Base-by-base conservation (phyloP, 2,888 invertebrate species). In the Acholoe squamosa region DNA sequence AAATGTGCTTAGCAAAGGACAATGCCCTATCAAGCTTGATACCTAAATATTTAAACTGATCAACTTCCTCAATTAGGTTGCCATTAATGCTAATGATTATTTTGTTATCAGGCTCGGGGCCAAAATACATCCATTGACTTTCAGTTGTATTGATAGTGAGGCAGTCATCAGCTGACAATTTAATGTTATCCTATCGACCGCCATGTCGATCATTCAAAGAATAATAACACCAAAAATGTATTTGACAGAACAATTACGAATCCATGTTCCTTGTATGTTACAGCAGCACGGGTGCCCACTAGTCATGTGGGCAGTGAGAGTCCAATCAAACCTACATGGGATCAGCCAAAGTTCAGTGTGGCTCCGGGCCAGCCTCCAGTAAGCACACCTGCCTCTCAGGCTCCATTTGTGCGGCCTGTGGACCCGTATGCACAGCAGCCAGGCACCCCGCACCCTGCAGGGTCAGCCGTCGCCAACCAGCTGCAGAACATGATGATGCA, bases 371-470 rank as follows among this genome's bases (percentile, higher is more conserved):
- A 93, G 25, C 43, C 16, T 54, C 76, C 89, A 43, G 12, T 61
- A 19, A 34, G 43, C 1, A 16, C 84, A 54, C 16, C 56, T 10
- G 14, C 76, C 25, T 71, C 52, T 28, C 90, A 90, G 61, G 34
- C 86, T 12, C 19, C 25, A 16, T 61, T 67, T n/a, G 33, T 86
- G 25, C 86, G 86, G 10, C 86, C 86, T n/a, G 12, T 22, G 19
- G 94, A 94, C 89, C 94, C 94, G 0, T 94, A 94, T 88, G 90
- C 92, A 28, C 94, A 94, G 88, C 93, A 93, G 34, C 94, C 94
- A 0, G 92, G 92, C 33, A 93, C 94, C 22, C 94, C 95, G 0
- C 92, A 92, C 28, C 92, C 95, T 56, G 31, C 54, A 31, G 54
- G 34, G 28, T 43, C 43, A 43, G 43, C 43, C 3, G 67, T 14